These are phyloP conservation scores for Drosophila hamatofila DNA, from an alignment of 2,888 invertebrate genomes.

Conservation along the genomic window DNA sequence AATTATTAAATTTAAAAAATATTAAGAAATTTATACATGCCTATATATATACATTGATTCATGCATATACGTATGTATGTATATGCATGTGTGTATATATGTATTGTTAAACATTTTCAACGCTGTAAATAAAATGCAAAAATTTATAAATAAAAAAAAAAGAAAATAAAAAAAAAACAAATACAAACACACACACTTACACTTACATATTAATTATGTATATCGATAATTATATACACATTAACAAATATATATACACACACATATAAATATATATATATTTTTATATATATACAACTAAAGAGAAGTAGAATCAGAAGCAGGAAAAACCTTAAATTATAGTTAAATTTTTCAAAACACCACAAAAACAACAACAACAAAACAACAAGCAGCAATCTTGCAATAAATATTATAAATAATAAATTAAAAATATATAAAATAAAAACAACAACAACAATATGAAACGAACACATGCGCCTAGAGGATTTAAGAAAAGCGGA, in stretches of 20 bases:
- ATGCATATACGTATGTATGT: constrained; percentile 5
- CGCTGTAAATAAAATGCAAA: constrained; percentile 54
- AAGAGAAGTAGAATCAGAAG: constrained; percentile 14
- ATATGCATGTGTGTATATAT: constrained; percentile 12
- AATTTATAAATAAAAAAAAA: constrained; percentile 22
- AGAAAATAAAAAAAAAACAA: background rate
- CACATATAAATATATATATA: constrained; percentile 57
- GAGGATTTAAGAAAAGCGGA: constrained; percentile 27
- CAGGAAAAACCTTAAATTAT: constrained; percentile 53
- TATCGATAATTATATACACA: constrained; percentile 46
- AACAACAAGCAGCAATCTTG: constrained; percentile 47
- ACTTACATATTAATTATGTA: constrained; percentile 25
- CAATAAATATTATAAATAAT: constrained; percentile 49
- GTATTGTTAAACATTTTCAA: constrained; percentile 51
- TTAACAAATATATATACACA: constrained; percentile 48
- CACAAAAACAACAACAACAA: constrained; percentile 19
- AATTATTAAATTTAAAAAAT: constrained; percentile 51
- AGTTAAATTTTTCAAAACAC: constrained; percentile 74
- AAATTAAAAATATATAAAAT: constrained; percentile 7
- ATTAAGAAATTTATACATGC: constrained; percentile 21
- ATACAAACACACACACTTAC: constrained; percentile 6
- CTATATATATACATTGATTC: constrained; percentile 3
- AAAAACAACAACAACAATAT: constrained; percentile 34
- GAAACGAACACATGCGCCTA: constrained; percentile 59
- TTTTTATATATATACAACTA: constrained; percentile 61